phyloP scores from a whole-genome alignment of 2,888 invertebrate genomes.

The Macrosiphum euphorbiae region DNA sequence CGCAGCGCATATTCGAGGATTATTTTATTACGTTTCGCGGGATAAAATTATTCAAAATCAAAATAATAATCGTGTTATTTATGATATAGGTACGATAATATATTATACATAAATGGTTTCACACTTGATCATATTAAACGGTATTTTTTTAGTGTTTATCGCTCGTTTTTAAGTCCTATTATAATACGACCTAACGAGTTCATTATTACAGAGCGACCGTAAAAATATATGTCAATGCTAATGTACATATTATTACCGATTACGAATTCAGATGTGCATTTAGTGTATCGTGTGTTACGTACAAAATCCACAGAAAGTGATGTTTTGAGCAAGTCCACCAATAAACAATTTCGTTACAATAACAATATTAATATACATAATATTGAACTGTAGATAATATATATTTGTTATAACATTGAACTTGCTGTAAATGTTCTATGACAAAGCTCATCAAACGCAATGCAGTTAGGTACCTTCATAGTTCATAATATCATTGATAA shows the following conservation, averaged over 20 bases:
- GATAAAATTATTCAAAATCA: slow-evolving; percentile 31
- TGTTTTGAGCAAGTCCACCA: not conserved
- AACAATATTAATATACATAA: not conserved
- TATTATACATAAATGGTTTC: not conserved
- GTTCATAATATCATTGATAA: too few relatives aligned
- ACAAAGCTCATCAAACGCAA: not conserved
- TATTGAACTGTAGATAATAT: not conserved
- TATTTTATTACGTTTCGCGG: not conserved
- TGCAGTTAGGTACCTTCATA: not conserved
- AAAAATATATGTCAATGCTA: not conserved
- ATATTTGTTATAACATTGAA: not conserved
- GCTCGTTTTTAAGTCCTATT: not conserved
- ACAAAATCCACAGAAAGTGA: not conserved
- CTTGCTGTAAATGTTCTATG: not conserved
- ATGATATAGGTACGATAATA: not conserved
- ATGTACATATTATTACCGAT: not conserved
- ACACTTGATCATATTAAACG: slow-evolving; percentile 9
- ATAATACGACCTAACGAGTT: not conserved
- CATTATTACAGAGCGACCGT: not conserved
- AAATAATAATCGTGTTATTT: slow-evolving; percentile 38
- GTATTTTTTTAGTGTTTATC: slow-evolving; percentile 19
- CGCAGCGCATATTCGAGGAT: not conserved
- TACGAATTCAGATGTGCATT: not conserved
- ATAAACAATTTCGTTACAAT: not conserved
- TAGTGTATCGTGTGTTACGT: not conserved